Conservation (phyloP, 2,797 vertebrate species). For the Micrastur ruficollis region DNA sequence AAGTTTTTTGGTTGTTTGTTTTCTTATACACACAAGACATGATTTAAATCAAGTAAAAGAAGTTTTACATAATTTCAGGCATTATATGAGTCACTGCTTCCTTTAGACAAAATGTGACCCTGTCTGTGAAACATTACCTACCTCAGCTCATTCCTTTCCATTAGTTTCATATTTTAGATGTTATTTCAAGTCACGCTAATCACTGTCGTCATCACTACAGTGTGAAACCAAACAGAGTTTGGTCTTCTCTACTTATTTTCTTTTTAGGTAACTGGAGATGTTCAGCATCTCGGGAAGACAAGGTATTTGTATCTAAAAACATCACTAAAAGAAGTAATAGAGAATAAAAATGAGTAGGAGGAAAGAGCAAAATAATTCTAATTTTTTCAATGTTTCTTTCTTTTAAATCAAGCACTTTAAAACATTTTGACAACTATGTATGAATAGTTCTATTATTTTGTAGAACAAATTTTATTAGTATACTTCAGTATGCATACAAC, state of each 20-base stretch:
- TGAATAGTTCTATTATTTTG: not conserved
- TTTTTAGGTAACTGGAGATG: not conserved
- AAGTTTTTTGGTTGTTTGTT: not conserved
- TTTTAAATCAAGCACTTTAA: slow-evolving; percentile 1
- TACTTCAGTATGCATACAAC: not conserved
- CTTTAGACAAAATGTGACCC: not conserved
- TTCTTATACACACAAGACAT: not conserved
- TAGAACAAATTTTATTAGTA: not conserved
- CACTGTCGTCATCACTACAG: not conserved
- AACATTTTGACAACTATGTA: not conserved
- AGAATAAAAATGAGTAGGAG: slow-evolving; percentile 7
- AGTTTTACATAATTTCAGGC: not conserved
- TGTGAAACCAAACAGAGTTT: not conserved
- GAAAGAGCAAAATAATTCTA: not conserved
- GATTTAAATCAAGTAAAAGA: not conserved
- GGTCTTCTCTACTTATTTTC: not conserved
- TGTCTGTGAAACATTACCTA: not conserved
- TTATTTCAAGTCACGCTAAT: not conserved
- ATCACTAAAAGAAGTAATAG: not conserved
- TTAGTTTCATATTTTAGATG: not conserved
- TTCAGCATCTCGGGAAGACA: not conserved
- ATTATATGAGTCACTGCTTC: not conserved
- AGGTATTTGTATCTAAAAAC: not conserved
- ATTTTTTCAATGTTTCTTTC: not conserved
- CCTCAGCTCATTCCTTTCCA: not conserved